Evolutionary conservation across 2,113 vertebrate genomes (phyloP).

Genomic region (pig (Sus scrofa)): DNA sequence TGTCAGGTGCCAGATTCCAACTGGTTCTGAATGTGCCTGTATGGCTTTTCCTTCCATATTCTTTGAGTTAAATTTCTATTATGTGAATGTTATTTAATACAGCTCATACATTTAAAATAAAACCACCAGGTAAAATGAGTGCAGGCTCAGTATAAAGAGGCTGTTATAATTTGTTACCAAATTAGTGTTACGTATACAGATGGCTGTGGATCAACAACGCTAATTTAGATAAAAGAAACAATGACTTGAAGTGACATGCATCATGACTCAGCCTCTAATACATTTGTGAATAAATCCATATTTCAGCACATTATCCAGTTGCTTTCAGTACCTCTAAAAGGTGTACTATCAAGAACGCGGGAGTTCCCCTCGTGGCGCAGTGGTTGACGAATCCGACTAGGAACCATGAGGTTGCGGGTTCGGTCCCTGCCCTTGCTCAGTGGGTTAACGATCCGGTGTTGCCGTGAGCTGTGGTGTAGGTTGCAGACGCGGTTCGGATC

Average conservation of each 20-base stretch:
- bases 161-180: conserved; percentile 61
- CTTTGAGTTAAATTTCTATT: conserved; percentile 54
- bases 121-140: conserved; percentile 53
- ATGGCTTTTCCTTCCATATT: conserved; percentile 3
- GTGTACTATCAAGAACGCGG: background rate
- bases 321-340: conserved; percentile 48
- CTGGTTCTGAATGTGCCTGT: background rate
- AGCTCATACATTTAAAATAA: background rate
- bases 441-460: too few species aligned
- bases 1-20: conserved; percentile 17
- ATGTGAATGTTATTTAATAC: conserved; percentile 59
- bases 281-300: conserved; percentile 33
- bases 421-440: too few species aligned
- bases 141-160: conserved; percentile 50
- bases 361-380: too few species aligned
- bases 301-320: conserved; percentile 11
- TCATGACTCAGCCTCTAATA: background rate
- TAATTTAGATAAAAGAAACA: conserved; percentile 53
- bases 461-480: too few species aligned
- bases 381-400: too few species aligned
- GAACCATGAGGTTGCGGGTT: too few species aligned
- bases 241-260: background rate
- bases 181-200: conserved; percentile 32
- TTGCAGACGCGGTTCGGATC: too few species aligned
- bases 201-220: background rate